These are phyloP conservation scores for Vireo altiloquus DNA, from an alignment of 2,113 vertebrate genomes.

Conservation along the genomic window DNA sequence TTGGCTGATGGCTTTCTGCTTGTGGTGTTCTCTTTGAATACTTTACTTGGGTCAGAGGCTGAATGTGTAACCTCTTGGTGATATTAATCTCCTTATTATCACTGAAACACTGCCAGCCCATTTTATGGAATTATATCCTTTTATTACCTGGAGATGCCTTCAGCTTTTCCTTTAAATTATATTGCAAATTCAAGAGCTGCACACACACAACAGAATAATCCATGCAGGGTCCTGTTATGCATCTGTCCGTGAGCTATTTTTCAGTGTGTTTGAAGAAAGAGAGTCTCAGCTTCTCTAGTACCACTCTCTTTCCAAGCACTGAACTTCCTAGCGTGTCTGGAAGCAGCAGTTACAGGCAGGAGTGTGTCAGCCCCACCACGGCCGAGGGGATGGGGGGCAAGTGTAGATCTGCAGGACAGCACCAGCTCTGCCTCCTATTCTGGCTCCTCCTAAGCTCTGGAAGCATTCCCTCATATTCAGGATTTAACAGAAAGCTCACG, in stretches of 20 bases:
- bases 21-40: not conserved
- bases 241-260: not conserved
- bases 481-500: not conserved
- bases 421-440: not conserved
- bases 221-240: rapidly evolving
- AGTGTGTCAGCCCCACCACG: not conserved
- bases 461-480: not conserved
- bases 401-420: not conserved
- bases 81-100: not conserved
- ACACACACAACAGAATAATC: rapidly evolving
- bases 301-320: not conserved
- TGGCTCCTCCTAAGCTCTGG: not conserved
- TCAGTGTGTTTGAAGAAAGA: not conserved
- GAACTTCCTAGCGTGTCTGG: not conserved
- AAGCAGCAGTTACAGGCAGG: not conserved
- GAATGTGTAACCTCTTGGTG: not conserved
- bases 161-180: not conserved
- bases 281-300: not conserved
- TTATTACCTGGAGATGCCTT: not conserved
- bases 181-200: not conserved
- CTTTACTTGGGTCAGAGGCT: not conserved
- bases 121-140: not conserved
- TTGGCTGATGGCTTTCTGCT: not conserved
- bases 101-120: not conserved
- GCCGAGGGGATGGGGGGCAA: rapidly evolving